phyloP scores from a whole-genome alignment of 37 sponge, comb jelly and placozoan species.

The Haliclona indistincta region DNA sequence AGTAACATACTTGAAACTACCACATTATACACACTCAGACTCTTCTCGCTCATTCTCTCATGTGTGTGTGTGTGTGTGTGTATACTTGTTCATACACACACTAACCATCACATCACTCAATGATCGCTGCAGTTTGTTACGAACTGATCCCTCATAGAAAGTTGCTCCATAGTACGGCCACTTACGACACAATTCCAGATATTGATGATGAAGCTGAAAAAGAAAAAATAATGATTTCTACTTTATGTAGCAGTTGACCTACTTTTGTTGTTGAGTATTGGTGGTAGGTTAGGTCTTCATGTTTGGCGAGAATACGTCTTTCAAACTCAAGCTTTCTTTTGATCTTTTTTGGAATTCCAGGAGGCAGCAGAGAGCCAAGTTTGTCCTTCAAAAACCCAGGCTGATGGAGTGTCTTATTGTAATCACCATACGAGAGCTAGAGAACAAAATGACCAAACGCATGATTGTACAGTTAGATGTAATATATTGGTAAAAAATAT shows the following conservation, averaged over 20 bases:
- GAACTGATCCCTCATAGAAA: conserved; percentile 35
- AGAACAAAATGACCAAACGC: not conserved
- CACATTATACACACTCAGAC: no score
- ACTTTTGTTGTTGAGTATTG: not conserved
- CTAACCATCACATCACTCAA: no score
- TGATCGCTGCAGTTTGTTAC: no score
- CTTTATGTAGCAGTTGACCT: no score
- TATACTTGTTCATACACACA: no score
- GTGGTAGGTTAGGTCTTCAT: conserved; percentile 34
- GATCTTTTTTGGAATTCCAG: conserved; percentile 12
- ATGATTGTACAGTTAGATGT: no score
- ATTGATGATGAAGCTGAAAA: conserved; percentile 40
- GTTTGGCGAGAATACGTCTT: conserved; percentile 31
- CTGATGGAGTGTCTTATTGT: conserved; percentile 24
- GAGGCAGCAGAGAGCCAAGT: conserved; percentile 35
- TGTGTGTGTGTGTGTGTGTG: no score
- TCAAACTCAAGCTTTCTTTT: conserved; percentile 41
- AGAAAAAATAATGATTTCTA: conserved; percentile 8
- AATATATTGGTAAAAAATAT: no score
- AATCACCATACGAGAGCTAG: conserved; percentile 49
- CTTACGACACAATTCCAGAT: conserved; percentile 73
- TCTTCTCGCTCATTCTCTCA: no score
- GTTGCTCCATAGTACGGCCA: conserved; percentile 89
- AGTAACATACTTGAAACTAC: no score
- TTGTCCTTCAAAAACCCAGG: conserved; percentile 47